Conservation (phyloP, 2,797 vertebrate species). For the Centropyge bicolor region DNA sequence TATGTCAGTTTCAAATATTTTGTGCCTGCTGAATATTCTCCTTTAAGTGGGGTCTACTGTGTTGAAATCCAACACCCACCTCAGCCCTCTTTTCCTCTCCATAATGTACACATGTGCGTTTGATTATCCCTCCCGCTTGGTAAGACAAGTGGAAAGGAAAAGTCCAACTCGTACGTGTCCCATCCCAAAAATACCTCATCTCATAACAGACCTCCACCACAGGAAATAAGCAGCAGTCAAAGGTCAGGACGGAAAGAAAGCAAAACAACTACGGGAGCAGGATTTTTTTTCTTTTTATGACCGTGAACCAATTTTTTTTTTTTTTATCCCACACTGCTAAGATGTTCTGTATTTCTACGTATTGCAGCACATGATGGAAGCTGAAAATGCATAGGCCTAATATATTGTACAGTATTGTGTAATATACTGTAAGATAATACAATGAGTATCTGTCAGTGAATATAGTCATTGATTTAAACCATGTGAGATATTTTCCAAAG, state of each 20-base stretch:
- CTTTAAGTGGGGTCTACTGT: constrained; percentile 63
- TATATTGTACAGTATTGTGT: constrained; percentile 35
- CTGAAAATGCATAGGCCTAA: constrained; percentile 16
- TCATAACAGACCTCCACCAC: constrained; percentile 60
- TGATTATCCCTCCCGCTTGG: constrained; percentile 62
- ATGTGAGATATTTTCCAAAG: constrained; percentile 68
- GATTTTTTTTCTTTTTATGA: neutral
- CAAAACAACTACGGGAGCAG: constrained; percentile 28
- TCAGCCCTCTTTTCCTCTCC: constrained; percentile 35
- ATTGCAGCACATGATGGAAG: neutral
- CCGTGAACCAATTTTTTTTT: neutral
- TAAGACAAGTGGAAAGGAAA: constrained; percentile 62
- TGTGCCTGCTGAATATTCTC: constrained; percentile 57
- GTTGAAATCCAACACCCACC: constrained; percentile 68
- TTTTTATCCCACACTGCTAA: too few species aligned
- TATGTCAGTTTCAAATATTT: constrained; percentile 63
- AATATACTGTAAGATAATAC: constrained; percentile 58
- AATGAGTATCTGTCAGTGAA: constrained; percentile 49
- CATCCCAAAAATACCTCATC: constrained; percentile 60
- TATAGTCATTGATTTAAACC: constrained; percentile 68
- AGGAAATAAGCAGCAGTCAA: constrained; percentile 66
- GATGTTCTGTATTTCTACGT: constrained; percentile 17
- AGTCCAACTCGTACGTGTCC: constrained; percentile 46
- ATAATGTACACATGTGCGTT: constrained; percentile 52
- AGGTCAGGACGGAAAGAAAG: constrained; percentile 47